Conservation (phyloP, 2,888 invertebrate species). For the Antheraea assamensis region DNA sequence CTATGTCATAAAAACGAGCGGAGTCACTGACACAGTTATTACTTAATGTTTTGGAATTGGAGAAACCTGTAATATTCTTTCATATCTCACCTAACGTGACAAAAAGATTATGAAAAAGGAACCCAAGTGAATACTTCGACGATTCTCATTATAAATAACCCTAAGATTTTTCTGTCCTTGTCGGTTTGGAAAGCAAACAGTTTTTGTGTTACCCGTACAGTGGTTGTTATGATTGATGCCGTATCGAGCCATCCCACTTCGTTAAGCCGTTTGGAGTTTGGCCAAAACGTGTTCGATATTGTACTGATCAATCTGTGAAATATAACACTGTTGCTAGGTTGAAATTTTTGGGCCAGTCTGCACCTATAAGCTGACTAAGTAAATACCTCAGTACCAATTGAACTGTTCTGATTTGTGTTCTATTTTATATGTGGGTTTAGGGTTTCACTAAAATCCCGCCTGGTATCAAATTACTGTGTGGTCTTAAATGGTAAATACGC, state of each 20-base stretch:
- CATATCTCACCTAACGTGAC: background rate
- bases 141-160: background rate
- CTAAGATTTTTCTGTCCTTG: background rate
- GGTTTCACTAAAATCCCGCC: no score
- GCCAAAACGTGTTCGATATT: conserved; percentile 30
- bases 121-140: background rate
- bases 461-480: no score
- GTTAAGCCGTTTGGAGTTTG: conserved; percentile 34
- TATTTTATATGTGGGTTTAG: no score
- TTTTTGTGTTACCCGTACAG: conserved; percentile 14
- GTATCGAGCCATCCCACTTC: conserved; percentile 28
- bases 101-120: background rate
- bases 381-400: background rate
- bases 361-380: background rate
- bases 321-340: background rate
- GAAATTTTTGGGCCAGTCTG: background rate
- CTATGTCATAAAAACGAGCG: no score
- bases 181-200: background rate
- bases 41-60: no score
- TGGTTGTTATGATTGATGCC: conserved; percentile 37
- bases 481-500: no score
- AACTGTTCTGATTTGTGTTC: no score
- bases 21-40: no score
- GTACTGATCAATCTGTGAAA: background rate
- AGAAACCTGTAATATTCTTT: no score